Base-by-base conservation (phyloP, 2,797 vertebrate genomes). In the Austrolebias charrua region DNA sequence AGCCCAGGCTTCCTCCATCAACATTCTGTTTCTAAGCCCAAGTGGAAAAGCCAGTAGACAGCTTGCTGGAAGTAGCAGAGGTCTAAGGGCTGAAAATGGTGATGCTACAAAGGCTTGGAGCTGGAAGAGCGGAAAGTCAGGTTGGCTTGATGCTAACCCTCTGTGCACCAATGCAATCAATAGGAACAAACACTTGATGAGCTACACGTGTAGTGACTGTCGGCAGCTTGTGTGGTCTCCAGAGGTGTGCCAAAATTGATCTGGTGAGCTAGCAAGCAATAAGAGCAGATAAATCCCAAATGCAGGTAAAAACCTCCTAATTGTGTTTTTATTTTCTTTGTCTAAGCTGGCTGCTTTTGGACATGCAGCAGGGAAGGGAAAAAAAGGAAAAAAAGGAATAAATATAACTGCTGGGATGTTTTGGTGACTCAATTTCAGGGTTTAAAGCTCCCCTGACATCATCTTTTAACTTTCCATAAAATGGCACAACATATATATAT, bases 181-280 rank as follows among this genome's bases (percentile, higher is more conserved):
- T 88, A 78, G 40, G 53, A 66, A 69, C 66, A 73, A 55, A 77
- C 57, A 84, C 73, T 76, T 83, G 79, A 88, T 86, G 79, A 89
- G 78, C 81, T 81, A 80, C 80, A 88, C 81, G 76, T 75, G 71
- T 62, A 85, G 69, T 60, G 79, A 85, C 80, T 67, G 79, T 81
- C 78, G 80, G 81, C 78, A 78, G 74, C 66, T 70, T 71, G 38
- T 63, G 55, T 43, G 63, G 73, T 81, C 75, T 84, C 77, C 71
- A 63, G 81, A 82, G 78, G 47, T 60, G 59, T 55, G 55, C 52
- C 58, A 53, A 75, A 66, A 89, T 86, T 75, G 76, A 89, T 87
- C 71, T 57, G 67, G 66, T 66, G 46, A 65, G 69, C 52, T 61
- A 60, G 75, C 28, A 45, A 65, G 72, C 75, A 80, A 64, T 72